Conservation (phyloP, 1,140 invertebrate species). For the Monochamus saltuarius region DNA sequence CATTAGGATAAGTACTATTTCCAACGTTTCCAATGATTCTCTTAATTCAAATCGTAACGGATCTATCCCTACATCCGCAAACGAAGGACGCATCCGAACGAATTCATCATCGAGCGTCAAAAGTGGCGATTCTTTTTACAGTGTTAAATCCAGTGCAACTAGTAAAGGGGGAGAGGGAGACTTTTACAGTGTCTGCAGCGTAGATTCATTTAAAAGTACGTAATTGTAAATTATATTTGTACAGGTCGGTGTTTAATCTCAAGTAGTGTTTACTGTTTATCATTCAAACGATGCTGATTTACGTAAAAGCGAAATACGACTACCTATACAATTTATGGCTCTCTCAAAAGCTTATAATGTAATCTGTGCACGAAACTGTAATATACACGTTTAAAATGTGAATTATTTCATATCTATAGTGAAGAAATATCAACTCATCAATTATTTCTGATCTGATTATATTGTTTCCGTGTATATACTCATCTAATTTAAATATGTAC, state of each 20-base stretch:
- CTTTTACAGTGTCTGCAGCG: constrained; percentile 37
- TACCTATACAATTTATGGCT: background rate
- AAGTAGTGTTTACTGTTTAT: background rate
- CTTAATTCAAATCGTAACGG: too few relatives aligned
- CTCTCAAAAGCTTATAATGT: too few relatives aligned
- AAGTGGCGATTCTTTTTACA: constrained; percentile 34
- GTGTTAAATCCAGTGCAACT: constrained; percentile 11
- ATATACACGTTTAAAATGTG: background rate
- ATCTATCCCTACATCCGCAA: too few relatives aligned
- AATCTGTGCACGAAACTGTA: background rate
- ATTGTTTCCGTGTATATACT: too few relatives aligned
- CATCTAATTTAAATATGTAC: too few relatives aligned
- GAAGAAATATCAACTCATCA: too few relatives aligned
- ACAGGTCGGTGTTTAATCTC: background rate
- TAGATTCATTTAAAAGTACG: background rate
- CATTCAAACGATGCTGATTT: background rate
- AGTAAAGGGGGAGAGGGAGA: constrained; percentile 20
- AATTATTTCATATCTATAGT: background rate
- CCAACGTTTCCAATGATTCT: too few relatives aligned
- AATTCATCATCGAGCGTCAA: constrained; percentile 14
- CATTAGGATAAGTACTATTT: too few relatives aligned
- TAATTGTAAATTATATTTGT: background rate
- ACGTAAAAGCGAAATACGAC: background rate
- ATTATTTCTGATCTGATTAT: too few relatives aligned
- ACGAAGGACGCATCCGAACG: background rate